phyloP scores from a whole-genome alignment of 2,888 invertebrate genomes.

The Itoplectis maculator region DNA sequence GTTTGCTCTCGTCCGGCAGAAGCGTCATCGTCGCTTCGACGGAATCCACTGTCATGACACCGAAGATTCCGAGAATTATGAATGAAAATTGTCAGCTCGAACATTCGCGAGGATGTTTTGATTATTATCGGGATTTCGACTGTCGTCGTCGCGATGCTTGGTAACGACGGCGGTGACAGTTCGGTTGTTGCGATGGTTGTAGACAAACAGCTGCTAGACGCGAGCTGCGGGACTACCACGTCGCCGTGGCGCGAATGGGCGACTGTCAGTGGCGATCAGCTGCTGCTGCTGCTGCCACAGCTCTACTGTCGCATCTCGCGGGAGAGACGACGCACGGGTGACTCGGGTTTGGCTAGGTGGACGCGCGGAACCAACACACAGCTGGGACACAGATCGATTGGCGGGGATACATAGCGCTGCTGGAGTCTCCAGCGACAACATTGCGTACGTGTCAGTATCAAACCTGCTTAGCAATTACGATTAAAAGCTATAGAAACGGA shows the following conservation, averaged over 20 bases:
- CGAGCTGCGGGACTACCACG: background rate
- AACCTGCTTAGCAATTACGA: no score
- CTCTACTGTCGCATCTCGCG: background rate
- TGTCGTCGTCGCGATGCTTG: background rate
- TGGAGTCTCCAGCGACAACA: no score
- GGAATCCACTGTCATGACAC: slow-evolving; percentile 56
- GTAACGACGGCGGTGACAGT: background rate
- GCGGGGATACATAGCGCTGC: no score
- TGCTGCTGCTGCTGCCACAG: slow-evolving; percentile 53
- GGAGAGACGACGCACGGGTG: no score
- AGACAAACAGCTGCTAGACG: background rate
- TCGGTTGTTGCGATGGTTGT: background rate
- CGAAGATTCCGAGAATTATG: slow-evolving; percentile 14
- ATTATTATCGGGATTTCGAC: background rate
- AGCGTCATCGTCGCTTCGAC: slow-evolving; percentile 50
- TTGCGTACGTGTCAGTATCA: no score
- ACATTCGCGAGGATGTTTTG: slow-evolving; percentile 35
- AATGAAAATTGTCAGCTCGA: slow-evolving; percentile 24
- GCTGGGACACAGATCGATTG: no score
- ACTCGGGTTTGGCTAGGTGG: background rate
- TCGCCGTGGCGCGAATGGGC: background rate
- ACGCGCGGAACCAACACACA: background rate
- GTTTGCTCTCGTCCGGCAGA: slow-evolving; percentile 67
- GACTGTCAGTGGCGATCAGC: slow-evolving; percentile 55
- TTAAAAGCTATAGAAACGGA: no score